Percentiles rank a stretch among this genome's conserved stretches.
phyloP scores from a whole-genome alignment of 2,888 invertebrate genomes.

The Lasioglossum lativentre region DNA sequence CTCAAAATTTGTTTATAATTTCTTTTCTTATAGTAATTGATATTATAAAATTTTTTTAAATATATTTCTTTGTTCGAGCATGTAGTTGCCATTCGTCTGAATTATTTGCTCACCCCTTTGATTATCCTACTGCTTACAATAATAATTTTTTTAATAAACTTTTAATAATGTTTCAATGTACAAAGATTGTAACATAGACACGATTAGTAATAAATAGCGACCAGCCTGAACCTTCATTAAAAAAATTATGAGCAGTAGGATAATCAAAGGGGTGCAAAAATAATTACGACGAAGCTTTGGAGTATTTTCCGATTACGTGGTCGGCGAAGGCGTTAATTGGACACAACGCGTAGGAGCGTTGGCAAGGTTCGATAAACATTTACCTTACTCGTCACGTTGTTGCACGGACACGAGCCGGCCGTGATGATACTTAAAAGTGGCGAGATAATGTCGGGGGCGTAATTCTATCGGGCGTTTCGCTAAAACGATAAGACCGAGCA shows the following conservation, averaged over 20 bases:
- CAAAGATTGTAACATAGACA: no score
- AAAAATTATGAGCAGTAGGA: not conserved
- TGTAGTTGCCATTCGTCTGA: no score
- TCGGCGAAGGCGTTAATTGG: not conserved
- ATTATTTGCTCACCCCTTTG: no score
- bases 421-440: constrained; percentile 43
- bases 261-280: not conserved
- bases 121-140: no score
- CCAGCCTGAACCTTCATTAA: no score
- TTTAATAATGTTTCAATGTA: no score
- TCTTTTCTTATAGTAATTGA: no score
- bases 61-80: no score
- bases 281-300: not conserved
- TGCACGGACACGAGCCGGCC: constrained; percentile 5
- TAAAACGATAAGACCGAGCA: constrained; percentile 71
- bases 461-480: constrained; percentile 68
- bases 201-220: no score
- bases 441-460: constrained; percentile 64
- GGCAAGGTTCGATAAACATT: not conserved
- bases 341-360: not conserved
- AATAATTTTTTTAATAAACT: no score
- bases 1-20: no score
- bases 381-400: constrained; percentile 29
- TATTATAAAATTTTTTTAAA: no score
- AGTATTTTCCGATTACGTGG: not conserved